Conservation (phyloP, 1,140 invertebrate species). For the Rhynchophorus ferrugineus region DNA sequence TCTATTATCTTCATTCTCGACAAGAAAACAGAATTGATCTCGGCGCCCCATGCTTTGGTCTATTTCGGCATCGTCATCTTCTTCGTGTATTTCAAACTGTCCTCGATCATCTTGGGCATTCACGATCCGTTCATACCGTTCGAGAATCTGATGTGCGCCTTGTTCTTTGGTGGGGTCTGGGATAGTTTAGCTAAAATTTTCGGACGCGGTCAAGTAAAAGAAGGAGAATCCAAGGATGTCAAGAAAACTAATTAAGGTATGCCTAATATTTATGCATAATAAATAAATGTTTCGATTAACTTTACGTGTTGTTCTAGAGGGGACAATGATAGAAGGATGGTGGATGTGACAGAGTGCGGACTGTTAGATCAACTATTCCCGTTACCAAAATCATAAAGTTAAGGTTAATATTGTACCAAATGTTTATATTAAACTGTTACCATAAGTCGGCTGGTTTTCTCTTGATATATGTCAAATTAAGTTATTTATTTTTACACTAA, state of each 20-base stretch:
- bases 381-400: conserved; percentile 4
- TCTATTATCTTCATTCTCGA: conserved; percentile 94
- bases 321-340: conserved; percentile 6
- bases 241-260: conserved; percentile 68
- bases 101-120: conserved; percentile 91
- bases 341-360: conserved; percentile 28
- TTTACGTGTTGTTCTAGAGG: background rate
- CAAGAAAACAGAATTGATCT: conserved; percentile 93
- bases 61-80: conserved; percentile 99
- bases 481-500: too few relatives aligned
- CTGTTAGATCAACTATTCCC: conserved; percentile 26
- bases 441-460: too few relatives aligned
- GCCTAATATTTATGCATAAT: background rate
- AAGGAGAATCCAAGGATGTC: conserved; percentile 64
- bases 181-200: conserved; percentile 85
- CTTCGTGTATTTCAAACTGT: conserved; percentile 98
- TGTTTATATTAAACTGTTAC: background rate
- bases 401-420: conserved; percentile 28
- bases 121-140: conserved; percentile 98
- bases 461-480: too few relatives aligned
- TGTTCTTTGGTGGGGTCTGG: conserved; percentile 97
- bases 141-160: conserved; percentile 94
- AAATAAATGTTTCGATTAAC: too few relatives aligned
- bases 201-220: conserved; percentile 68
- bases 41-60: conserved; percentile 90